Base-by-base conservation (phyloP, 2,113 vertebrate species). In the Motacilla tschutschensis region DNA sequence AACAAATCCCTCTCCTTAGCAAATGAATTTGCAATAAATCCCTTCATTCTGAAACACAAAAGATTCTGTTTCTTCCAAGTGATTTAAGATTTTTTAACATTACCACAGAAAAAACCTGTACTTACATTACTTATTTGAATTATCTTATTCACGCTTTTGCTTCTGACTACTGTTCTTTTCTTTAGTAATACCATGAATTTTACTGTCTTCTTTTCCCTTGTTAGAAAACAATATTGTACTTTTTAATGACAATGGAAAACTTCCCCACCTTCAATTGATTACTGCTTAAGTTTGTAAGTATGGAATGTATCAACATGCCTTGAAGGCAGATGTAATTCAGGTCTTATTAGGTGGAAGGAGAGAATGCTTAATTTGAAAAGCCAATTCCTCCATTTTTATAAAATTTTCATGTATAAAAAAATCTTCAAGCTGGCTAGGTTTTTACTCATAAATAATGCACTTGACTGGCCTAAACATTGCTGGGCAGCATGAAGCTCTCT, bases 21-120 rank as follows among this genome's bases (percentile, higher is more conserved):
- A 90, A 74, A 91, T 12, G n/a, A 72, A 65, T 41, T 40, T 78
- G 18, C 44, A 87, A 73, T 84, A 73, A 87, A 90, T 26, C 28
- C 31, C 20, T 77, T 84, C 21, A 65, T 87, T 92, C 47, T 62
- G 60, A 93, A 91, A 86, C 51, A 88, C 25, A 65, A 57, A 87
- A 78, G 20, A 41, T 59, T 57, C n/a, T 64, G 31, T 18, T 79
- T 82, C 75, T 91, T 69, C 28, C 25, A 69, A 88, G 80, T 43
- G 1, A 84, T 60, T 81, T 83, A 67, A 57, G 31, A 46, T 29
- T 40, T 53, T 83, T 60, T 66, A 84, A 47, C 8, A 65, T 3
- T 20, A 59, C 36, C 47, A 70, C 20, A 73, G 59, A 76, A 82
- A 73, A 58, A 17, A 87, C 7, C 47, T 40, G 8, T 51, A 72